Evolutionary conservation across 2,797 vertebrate genomes (phyloP), one percentile per base, ranked within the genome.

Genomic region (Myotis vivesi): DNA sequence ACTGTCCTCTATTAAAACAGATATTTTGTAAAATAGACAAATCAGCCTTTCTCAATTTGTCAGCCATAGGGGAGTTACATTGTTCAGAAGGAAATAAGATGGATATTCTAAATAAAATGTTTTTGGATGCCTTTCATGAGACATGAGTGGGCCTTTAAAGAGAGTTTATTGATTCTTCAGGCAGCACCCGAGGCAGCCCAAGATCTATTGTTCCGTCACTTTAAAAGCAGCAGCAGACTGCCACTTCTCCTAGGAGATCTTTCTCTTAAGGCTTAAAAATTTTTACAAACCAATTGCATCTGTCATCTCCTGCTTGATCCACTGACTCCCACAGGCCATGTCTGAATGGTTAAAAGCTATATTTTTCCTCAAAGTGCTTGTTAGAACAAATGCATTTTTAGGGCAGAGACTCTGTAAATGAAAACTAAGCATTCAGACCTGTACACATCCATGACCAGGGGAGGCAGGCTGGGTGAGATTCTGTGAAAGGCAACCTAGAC

Each of bases 251-350:
- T 97, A n/a, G 76, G 96, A 97, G 96, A 97, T 93, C 90, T 94
- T 97, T 91, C 82, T 92, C 92, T 94, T 92, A 95, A 92, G 95
- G 94, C 93, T 69, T 89, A 81, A 94, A 94, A 96, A 91, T 95
- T 95, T 93, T 92, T 92, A 59, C 76, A 96, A 92, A 95, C 92
- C 94, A 96, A 95, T 95, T 96, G 86, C 90, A 95, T 94, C 85
- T 97, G 95, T 95, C 96, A 97, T 95, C 68, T 96, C 49, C 38
- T 95, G 33, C 87, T 97, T 97, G 95, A 97, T 97, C 95, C 87
- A 91, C 89, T 46, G 94, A 97, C 38, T 46, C 92, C 81, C 84
- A 94, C 53, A 44, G 92, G 82, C 28, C 88, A 90, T 95, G n/a
- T 76, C 82, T 94, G 85, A 89, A 49, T 77, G 92, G 93, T 94